phyloP scores from a whole-genome alignment of 1,140 invertebrate genomes.

The Colletes latitarsis region DNA sequence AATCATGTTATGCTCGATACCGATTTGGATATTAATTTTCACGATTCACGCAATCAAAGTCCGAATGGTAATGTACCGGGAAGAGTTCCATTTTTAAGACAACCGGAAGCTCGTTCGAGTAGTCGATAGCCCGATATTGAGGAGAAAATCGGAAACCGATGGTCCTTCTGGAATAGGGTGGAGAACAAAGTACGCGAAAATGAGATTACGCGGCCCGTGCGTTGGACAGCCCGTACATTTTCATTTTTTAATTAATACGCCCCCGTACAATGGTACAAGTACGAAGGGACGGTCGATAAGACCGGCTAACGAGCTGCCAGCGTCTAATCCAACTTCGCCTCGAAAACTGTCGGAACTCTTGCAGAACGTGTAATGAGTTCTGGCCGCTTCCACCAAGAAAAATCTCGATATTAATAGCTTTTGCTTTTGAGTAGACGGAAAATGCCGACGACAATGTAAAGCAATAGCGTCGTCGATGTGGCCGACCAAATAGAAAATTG shows the following conservation, averaged over 20 bases:
- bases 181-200: conserved; percentile 18
- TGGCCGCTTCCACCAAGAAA: conserved; percentile 42
- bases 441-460: background rate
- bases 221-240: conserved; percentile 49
- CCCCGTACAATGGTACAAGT: conserved; percentile 30
- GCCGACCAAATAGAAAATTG: background rate
- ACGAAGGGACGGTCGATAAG: conserved; percentile 51
- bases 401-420: conserved; percentile 63
- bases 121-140: conserved; percentile 37
- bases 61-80: background rate
- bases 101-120: conserved; percentile 30
- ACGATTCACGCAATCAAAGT: too few species aligned
- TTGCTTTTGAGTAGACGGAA: conserved; percentile 36
- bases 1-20: too few species aligned
- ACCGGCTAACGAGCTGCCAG: conserved; percentile 62
- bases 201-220: conserved; percentile 43
- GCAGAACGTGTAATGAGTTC: conserved; percentile 64
- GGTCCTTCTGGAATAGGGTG: background rate
- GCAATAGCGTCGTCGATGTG: background rate
- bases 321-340: conserved; percentile 62
- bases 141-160: conserved; percentile 65
- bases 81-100: conserved; percentile 39
- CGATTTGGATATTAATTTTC: too few species aligned
- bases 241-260: conserved; percentile 64
- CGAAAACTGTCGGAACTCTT: conserved; percentile 63